Conservation (phyloP, 2,113 vertebrate species). For the Otocyon megalotis region DNA sequence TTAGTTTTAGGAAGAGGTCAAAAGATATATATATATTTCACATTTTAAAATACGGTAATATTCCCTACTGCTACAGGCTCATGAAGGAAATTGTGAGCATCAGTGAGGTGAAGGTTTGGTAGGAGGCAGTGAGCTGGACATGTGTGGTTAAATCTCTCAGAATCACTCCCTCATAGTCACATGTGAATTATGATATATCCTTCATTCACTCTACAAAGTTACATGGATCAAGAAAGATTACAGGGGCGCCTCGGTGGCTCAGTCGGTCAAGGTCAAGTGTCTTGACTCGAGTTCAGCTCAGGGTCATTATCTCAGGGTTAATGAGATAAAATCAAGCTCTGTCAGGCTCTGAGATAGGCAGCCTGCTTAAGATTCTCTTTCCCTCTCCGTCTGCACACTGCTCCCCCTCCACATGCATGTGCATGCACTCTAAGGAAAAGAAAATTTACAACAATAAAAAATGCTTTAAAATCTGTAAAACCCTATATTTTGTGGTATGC, state of each 20-base stretch:
- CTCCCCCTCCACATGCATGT: background rate
- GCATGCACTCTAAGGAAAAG: background rate
- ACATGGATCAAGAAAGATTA: background rate
- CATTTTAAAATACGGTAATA: background rate
- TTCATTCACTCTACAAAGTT: background rate
- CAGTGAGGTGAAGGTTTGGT: background rate
- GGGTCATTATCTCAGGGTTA: background rate
- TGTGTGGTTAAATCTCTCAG: too few relatives aligned
- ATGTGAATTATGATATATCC: background rate
- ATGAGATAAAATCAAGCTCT: background rate
- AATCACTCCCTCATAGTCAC: background rate
- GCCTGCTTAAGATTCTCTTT: background rate
- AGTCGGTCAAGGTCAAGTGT: background rate
- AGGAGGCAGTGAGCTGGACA: background rate
- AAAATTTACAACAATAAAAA: background rate
- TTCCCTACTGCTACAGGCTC: background rate
- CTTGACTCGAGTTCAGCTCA: background rate
- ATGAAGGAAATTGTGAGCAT: background rate
- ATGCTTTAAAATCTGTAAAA: background rate
- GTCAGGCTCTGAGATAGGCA: background rate
- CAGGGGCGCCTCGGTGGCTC: background rate
- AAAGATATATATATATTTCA: background rate
- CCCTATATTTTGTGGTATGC: background rate
- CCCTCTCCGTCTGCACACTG: background rate
- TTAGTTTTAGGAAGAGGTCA: background rate